Base-by-base conservation (phyloP, 1,140 invertebrate genomes). In the Drosophila santomea region DNA sequence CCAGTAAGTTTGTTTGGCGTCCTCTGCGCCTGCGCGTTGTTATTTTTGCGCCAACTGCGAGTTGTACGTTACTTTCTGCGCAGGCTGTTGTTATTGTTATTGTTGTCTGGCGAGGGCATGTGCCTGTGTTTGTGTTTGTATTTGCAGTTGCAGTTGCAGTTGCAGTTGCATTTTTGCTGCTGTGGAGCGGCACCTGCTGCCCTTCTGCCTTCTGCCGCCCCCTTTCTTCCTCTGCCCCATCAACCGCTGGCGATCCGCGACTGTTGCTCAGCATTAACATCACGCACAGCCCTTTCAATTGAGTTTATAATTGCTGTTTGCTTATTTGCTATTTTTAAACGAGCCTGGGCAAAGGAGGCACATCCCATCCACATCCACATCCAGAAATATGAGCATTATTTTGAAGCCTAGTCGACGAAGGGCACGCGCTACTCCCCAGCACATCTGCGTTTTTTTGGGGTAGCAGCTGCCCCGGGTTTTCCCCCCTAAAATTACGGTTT, bases 271-370 rank as follows among this genome's bases (percentile, higher is more conserved):
- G 71, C 84, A 88, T 89, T 89, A 76, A 63, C 80, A 85, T 82
- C 83, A 83, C 84, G 84, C 84, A 83, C 84, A 89, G 80, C 84
- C 84, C 83, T 84, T 88, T 80, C 83, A 84, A 88, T 88, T 71
- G 64, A 68, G 35, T 71, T 72, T 89, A 88, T 84, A 88, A 88
- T 84, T 89, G 84, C 67, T 89, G 73, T 61, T 69, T 67, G 39
- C 44, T 50, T 68, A 68, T 86, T 86, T 64, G 83, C 83, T 86
- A 86, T 86, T 86, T 88, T 86, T 86, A 85, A 78, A 74, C 80
- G 57, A 64, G 54, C 72, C 68, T 48, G 58, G 64, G 62, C 35
- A 48, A 54, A 50, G 43, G 35, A 63, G 39, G 35, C 43, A 64
- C 20, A 20, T 20, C 20, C 20, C 20, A 20, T 20, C 20, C 20